Evolutionary conservation across 2,797 vertebrate species (phyloP).

Genomic region (Apogon talboti): DNA sequence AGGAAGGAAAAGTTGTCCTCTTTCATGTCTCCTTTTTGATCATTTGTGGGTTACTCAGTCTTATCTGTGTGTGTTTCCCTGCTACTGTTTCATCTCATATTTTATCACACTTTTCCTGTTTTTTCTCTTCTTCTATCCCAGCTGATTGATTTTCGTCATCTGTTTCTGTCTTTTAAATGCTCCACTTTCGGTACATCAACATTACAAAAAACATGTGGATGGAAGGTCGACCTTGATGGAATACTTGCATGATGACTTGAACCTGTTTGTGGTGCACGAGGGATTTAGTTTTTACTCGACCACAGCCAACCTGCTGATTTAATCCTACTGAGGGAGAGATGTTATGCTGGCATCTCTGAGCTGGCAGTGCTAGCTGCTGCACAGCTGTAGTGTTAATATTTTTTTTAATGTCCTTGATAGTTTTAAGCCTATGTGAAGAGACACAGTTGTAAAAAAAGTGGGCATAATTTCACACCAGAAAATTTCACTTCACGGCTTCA

Average conservation of each 20-base stretch:
- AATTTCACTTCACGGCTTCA: slow-evolving; percentile 31
- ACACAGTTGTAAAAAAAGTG: slow-evolving; percentile 17
- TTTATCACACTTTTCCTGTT: slow-evolving; percentile 11
- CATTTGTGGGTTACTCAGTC: slow-evolving; percentile 6
- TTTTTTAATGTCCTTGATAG: slow-evolving; percentile 33
- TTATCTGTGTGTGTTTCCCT: slow-evolving; percentile 33
- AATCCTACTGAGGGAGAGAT: slow-evolving; percentile 11
- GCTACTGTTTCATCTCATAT: neutral
- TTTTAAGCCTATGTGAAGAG: slow-evolving; percentile 25
- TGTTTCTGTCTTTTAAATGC: slow-evolving; percentile 5
- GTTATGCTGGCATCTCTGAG: slow-evolving; percentile 30
- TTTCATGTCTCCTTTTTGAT: slow-evolving; percentile 51
- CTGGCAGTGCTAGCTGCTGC: slow-evolving; percentile 6
- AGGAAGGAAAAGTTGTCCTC: slow-evolving; percentile 40
- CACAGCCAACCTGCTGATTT: slow-evolving; percentile 25
- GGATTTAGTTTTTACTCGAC: slow-evolving; percentile 41
- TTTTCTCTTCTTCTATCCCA: neutral
- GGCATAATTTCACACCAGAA: slow-evolving; percentile 3
- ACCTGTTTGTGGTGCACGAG: slow-evolving; percentile 29
- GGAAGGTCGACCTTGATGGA: slow-evolving; percentile 47
- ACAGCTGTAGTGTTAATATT: slow-evolving; percentile 42
- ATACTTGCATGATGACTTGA: slow-evolving; percentile 24
- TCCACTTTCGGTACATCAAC: slow-evolving; percentile 3
- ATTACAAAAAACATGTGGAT: slow-evolving; percentile 20
- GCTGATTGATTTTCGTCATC: neutral